Conservation (phyloP, 2,113 vertebrate genomes). For the Xiphophorus maculatus region DNA sequence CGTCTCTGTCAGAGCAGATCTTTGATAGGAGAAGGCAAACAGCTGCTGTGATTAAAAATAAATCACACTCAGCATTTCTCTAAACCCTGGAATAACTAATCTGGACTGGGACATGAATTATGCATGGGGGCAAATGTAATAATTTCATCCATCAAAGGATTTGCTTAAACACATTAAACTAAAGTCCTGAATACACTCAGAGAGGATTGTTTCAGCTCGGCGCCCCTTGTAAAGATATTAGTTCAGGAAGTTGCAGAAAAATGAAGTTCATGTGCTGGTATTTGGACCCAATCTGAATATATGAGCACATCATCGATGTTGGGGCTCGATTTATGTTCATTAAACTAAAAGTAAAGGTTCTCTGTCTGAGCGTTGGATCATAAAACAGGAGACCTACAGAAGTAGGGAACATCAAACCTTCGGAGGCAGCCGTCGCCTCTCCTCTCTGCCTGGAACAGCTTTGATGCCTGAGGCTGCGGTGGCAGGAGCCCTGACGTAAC, state of each 20-base stretch:
- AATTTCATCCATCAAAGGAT: conserved; percentile 79
- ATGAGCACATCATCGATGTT: neutral
- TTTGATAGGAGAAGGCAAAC: conserved; percentile 77
- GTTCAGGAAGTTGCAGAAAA: conserved; percentile 27
- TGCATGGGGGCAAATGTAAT: conserved; percentile 80
- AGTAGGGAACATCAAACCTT: conserved; percentile 23
- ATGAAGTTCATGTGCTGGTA: neutral
- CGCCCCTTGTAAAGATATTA: conserved; percentile 39
- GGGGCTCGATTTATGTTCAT: neutral
- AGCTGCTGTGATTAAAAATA: conserved; percentile 85
- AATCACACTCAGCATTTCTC: conserved; percentile 78
- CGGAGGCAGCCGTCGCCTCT: neutral
- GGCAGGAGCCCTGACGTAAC: conserved; percentile 2
- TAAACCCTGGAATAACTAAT: conserved; percentile 82
- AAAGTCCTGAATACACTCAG: conserved; percentile 38
- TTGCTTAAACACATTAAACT: conserved; percentile 70
- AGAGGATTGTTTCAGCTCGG: conserved; percentile 25
- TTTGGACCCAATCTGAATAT: neutral
- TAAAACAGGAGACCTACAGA: neutral
- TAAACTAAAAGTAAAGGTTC: neutral
- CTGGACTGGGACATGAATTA: conserved; percentile 76
- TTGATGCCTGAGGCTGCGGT: conserved; percentile 28
- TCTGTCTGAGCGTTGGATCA: neutral
- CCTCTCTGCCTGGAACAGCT: conserved; percentile 2
- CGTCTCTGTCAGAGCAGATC: conserved; percentile 69